phyloP scores from a whole-genome alignment of 2,113 vertebrate species.

The Oryzias woworae region DNA sequence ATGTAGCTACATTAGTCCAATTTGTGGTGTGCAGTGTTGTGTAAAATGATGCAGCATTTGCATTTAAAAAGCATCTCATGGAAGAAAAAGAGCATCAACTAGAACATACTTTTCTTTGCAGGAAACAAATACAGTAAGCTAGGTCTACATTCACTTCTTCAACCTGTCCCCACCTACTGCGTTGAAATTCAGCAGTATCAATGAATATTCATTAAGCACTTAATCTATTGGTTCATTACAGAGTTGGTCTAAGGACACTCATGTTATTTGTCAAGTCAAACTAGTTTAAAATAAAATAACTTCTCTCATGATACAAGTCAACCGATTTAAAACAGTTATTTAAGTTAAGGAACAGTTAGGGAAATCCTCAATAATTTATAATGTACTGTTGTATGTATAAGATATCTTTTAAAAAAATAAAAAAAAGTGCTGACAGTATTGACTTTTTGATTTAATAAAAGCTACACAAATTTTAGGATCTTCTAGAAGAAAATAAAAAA shows the following conservation, averaged over 20 bases:
- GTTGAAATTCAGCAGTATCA: conserved; percentile 36
- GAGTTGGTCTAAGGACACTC: not conserved
- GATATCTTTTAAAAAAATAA: not conserved
- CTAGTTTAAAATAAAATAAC: not conserved
- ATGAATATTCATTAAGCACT: conserved; percentile 63
- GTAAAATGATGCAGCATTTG: conserved; percentile 28
- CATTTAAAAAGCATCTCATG: conserved; percentile 7
- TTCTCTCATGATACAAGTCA: not conserved
- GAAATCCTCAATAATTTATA: not conserved
- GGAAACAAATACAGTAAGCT: conserved; percentile 17
- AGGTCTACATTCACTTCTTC: conserved; percentile 21
- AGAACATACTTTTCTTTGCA: not conserved
- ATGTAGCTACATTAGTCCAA: not conserved
- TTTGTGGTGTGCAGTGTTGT: conserved; percentile 9
- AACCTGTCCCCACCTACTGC: conserved; percentile 45
- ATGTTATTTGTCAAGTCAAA: not conserved
- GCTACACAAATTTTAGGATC: too few relatives aligned
- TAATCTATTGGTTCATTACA: conserved; percentile 23
- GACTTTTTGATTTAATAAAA: too few relatives aligned
- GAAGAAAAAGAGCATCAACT: conserved; percentile 11
- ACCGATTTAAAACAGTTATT: too few relatives aligned
- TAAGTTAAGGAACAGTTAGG: too few relatives aligned
- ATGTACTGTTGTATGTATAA: too few relatives aligned
- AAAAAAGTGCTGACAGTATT: too few relatives aligned
- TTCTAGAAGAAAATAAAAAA: too few relatives aligned